Percentiles rank a stretch among this genome's conserved stretches.
Evolutionary conservation across 1,140 invertebrate species (phyloP).

Genomic region (Phortica variegata): DNA sequence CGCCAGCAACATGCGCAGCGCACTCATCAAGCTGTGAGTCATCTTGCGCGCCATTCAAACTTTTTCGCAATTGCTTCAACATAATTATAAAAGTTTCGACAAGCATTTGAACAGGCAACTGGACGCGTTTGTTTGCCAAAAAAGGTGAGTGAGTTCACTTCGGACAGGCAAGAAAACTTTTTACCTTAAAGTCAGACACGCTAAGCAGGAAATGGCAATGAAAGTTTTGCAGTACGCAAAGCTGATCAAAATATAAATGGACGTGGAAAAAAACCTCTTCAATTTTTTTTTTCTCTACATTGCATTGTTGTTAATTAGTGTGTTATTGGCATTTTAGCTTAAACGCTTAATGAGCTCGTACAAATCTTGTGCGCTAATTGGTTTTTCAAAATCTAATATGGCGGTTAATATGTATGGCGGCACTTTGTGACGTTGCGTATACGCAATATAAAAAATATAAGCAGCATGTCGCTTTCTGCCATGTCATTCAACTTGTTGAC

Average conservation of each 20-base stretch:
- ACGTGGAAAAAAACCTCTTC: background rate
- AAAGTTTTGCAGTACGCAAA: background rate
- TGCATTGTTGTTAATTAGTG: constrained; percentile 37
- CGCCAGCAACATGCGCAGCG: background rate
- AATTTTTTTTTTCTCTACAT: background rate
- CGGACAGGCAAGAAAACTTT: constrained; percentile 7
- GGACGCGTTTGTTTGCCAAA: constrained; percentile 8
- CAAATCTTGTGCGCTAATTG: constrained; percentile 28
- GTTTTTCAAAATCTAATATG: constrained; percentile 8
- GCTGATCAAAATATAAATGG: background rate
- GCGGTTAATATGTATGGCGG: background rate
- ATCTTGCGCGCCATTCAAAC: constrained; percentile 27
- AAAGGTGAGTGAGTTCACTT: too few relatives aligned
- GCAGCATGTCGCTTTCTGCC: constrained; percentile 18
- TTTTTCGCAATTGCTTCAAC: constrained; percentile 50
- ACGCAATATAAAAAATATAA: too few relatives aligned
- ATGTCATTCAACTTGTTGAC: constrained; percentile 35
- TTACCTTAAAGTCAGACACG: constrained; percentile 24
- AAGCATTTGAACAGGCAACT: constrained; percentile 36
- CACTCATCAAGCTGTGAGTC: too few relatives aligned
- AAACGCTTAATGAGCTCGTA: constrained; percentile 50
- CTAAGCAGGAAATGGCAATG: constrained; percentile 35
- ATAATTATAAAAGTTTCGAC: constrained; percentile 55
- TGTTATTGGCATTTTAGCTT: constrained; percentile 51
- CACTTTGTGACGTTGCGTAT: constrained; percentile 28